Conservation (phyloP, 2,113 vertebrate species). For the Laticauda colubrina region DNA sequence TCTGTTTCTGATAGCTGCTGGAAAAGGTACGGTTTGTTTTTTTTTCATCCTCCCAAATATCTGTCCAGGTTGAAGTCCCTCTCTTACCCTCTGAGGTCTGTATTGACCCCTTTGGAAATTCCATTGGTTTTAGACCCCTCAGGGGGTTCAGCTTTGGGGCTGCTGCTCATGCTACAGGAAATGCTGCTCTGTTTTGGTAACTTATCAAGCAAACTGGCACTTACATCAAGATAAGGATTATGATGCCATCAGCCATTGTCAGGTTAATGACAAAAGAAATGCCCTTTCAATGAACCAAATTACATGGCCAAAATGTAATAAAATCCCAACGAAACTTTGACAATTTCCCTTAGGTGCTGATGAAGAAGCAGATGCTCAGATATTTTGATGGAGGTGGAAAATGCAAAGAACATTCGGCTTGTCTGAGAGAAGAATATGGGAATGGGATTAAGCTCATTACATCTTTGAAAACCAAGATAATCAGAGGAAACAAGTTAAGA, state of each 20-base stretch:
- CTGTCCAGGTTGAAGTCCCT: neutral
- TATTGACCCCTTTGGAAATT: constrained; percentile 20
- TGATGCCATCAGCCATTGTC: constrained; percentile 1
- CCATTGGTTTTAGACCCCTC: constrained; percentile 18
- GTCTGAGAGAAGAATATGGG: neutral
- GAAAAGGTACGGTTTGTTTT: neutral
- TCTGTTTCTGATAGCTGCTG: neutral
- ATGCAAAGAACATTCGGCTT: neutral
- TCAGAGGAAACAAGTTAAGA: neutral
- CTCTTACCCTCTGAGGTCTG: constrained; percentile 42
- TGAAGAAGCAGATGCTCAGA: neutral
- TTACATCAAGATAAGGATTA: neutral
- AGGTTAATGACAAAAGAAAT: constrained; percentile 10
- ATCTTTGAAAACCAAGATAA: neutral
- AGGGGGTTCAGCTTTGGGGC: too few relatives aligned
- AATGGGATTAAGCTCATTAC: neutral
- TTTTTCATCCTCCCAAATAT: neutral
- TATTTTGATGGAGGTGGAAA: neutral
- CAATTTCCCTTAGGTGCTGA: neutral
- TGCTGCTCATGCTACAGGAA: neutral
- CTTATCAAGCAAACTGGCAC: neutral
- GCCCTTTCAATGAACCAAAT: neutral
- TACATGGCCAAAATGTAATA: neutral
- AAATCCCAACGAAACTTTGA: neutral
- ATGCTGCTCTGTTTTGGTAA: neutral